These are phyloP conservation scores for Drosophila nikananu DNA, from an alignment of 1,140 invertebrate genomes.

Conservation along the genomic window DNA sequence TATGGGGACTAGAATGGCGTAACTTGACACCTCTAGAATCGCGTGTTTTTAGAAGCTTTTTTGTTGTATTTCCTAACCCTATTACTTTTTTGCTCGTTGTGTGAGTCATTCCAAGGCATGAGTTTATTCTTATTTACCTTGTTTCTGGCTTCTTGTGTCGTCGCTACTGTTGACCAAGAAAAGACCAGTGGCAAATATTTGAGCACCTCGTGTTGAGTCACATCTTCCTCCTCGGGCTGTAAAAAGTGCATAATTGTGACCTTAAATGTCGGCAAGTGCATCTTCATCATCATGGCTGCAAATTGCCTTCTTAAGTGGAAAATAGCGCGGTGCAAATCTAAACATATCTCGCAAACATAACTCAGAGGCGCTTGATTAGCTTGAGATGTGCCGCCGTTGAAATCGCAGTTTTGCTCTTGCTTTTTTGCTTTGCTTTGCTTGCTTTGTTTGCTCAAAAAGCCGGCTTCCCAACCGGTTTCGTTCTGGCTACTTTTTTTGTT, in stretches of 20 bases:
- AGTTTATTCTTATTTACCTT: conserved; percentile 29
- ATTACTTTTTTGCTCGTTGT: conserved; percentile 35
- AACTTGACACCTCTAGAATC: conserved; percentile 24
- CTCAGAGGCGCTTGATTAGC: conserved; percentile 42
- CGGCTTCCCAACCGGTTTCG: conserved; percentile 48
- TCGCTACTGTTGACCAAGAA: conserved; percentile 15
- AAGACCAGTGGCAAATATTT: conserved; percentile 11
- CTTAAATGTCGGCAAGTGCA: conserved; percentile 21
- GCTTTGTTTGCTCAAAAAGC: conserved; percentile 35
- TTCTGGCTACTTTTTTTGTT: conserved; percentile 17
- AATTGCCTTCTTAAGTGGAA: conserved; percentile 61
- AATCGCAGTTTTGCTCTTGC: conserved; percentile 19
- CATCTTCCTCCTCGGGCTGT: background rate
- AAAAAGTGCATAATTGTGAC: conserved; percentile 26
- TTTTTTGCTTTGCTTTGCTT: conserved; percentile 31
- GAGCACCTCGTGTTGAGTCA: conserved; percentile 18
- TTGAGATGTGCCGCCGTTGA: conserved; percentile 23
- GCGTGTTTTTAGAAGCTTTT: conserved; percentile 27
- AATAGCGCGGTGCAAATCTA: conserved; percentile 40
- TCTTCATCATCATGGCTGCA: conserved; percentile 21
- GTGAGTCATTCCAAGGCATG: conserved; percentile 6
- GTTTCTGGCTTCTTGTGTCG: conserved; percentile 4
- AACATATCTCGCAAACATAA: conserved; percentile 23
- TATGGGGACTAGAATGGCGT: conserved; percentile 2
- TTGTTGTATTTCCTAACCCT: conserved; percentile 4